Evolutionary conservation across 1,140 invertebrate genomes (phyloP), one percentile per base, ranked within the genome.

Genomic region (Potamilus streckersoni): DNA sequence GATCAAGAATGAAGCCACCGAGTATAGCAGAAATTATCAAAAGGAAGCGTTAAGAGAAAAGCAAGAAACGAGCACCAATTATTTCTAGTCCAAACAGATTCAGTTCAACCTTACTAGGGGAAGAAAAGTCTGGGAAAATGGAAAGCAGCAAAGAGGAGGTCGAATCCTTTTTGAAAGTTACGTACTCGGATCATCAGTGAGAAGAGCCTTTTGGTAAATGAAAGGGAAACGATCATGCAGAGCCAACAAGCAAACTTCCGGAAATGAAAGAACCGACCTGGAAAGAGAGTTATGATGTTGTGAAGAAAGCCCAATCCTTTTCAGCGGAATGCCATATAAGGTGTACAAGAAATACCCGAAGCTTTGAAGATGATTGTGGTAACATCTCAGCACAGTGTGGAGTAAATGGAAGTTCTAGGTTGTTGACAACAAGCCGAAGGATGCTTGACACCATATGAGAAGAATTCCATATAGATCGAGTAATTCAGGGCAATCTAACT

Each of bases 401-500:
- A 3, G 2, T 31, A 31, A 31, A 4, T 1, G 27, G 4, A 31
- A 31, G 27, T 31, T 31, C 27, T 4, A 31, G 27, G 27, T 31
- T 31, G 27, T 31, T 31, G 27, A 31, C 27, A 31, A 31, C 27
- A 31, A 31, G 27, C 27, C 4, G 27, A 2, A 31, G 27, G 27
- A 0, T 31, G 27, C 27, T 31, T 31, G 27, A 31, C 27, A 31
- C 27, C 27, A 31, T 31, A 31, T 2, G 27, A 31, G 27, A 31
- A 31, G 27, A 31, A 80, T 58, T 76, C 73, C 2, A 68, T 65
- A 55, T 65, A 14, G 17, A 78, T 82, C 38, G 69, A 71, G 20
- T 79, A 82, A 62, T 82, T 80, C 55, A 23, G 73, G 15, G 80
- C 74, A 27, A 79, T 76, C 27, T 78, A 73, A 62, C 59, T 80